Base-by-base conservation (phyloP, 1,140 invertebrate genomes). In the Anastatus disparis region DNA sequence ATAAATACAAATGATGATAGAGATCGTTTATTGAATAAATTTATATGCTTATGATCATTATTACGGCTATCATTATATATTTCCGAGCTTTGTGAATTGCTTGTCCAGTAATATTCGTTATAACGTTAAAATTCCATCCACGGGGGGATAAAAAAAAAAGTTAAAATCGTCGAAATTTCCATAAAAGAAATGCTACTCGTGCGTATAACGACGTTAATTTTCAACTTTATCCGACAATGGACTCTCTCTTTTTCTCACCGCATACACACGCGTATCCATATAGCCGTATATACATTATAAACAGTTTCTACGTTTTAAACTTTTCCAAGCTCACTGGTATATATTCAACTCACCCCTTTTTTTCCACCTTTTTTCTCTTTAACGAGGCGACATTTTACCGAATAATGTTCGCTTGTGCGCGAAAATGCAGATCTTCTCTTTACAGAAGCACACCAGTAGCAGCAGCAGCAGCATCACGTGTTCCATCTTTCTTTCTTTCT, bases 181-280 rank as follows among this genome's bases (percentile, higher is more conserved):
- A 8, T 27, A 52, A 35, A 31, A n/a, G n/a, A n/a, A 38, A 1
- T 9, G 53, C 53, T 38, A 35, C 31, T n/a, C n/a, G n/a, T n/a
- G n/a, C n/a, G n/a, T 56, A 50, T 63, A 63, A 63, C 59, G 59
- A 63, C 27, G 44, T 63, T 63, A 63, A 63, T 48, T 63, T 63
- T 20, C n/a, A 63, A 17, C 56, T 50, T 48, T 12, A 48, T 22
- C 29, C n/a, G 29, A 56, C 53, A 22, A 38, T 56, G 29, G 35
- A 35, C 53, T 22, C n/a, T 17, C n/a, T n/a, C 31, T 35, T 35
- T 6, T 6, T 6, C 4, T 10, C 31, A 35, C 17, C 9, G 7
- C 7, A 9, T 27, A 29, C 9, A 48, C 27, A 20, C 27, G 2
- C 4, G 31, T 10, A n/a, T n/a, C n/a, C n/a, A n/a, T n/a, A n/a